Evolutionary conservation across 2,888 invertebrate species (phyloP), one percentile per base, ranked within the genome.

Genomic region (Ophioninae sp.): DNA sequence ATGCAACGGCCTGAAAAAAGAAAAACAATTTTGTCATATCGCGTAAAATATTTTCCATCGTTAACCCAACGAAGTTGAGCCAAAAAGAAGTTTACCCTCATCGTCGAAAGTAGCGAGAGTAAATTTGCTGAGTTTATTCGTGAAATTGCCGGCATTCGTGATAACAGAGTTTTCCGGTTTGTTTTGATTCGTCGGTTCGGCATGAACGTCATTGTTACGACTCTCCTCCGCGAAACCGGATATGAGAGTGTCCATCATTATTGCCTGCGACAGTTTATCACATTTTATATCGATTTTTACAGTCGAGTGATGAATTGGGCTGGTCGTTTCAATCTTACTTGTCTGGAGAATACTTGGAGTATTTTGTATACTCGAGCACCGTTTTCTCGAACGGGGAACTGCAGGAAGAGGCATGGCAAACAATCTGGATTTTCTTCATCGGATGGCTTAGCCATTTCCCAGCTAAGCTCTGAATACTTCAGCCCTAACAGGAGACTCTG

Each of bases 101-200:
- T 98, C 98, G 90, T 98, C 98, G 92, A 98, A 98, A 1, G 98
- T 98, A 61, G 98, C 97, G 81, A 98, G 94, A 56, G 97, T 97
- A 64, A 98, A 94, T 87, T 97, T 95, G 84, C 97, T 96, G 84
- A 98, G 94, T 93, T 98, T 98, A 93, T 97, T 98, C 87, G 97
- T 96, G 2, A 98, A 93, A 87, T 87, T 92, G 75, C 92, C 92
- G 81, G 87, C 78, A 74, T 90, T 91, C 67, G 89, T 87, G 83
- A 89, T 85, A 83, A 88, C 87, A 79, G 88, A 86, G 61, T 83
- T 79, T 75, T 88, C 87, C 64, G 85, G 86, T 88, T 90, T 85
- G 84, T 91, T 91, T 64, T 87, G 87, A 76, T 85, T 82, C 76
- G 86, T 86, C 65, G 91, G 90, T 92, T 93, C 93, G 85, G 93